Evolutionary conservation across 2,888 invertebrate genomes (phyloP), one percentile per base, ranked within the genome.

Genomic region (Dione vanillae): DNA sequence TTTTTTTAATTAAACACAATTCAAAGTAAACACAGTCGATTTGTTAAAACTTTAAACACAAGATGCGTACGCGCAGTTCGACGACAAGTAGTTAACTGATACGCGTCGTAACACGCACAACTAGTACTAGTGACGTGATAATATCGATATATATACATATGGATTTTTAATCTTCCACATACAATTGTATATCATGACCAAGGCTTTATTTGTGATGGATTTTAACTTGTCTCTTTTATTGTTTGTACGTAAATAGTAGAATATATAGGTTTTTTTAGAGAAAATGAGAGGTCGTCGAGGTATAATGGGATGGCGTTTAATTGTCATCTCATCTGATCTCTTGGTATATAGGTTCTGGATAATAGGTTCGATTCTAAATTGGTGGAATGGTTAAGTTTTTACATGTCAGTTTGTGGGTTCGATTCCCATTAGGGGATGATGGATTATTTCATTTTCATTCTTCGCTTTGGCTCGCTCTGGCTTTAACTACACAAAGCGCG

Each of bases 91-190:
- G 67, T 69, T 74, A 69, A 74, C 74, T 74, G 69, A 64, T 69
- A 64, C 59, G 52, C 58, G 47, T 61, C 54, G 52, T 11, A 52
- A 54, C 59, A 72, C 67, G 61, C 72, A 70, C 65, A 51, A 20
- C 45, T 64, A 59, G 58, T 37, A 58, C 65, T 70, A 76, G 76
- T 62, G 76, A 73, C 49, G 73, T 49, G 12, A 52, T 47, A 35
- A 37, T 75, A 65, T 75, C 72, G 76, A 73, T 76, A 73, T 69
- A 67, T 75, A 72, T 67, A 72, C 54, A 3, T 68, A 70, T 74
- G 69, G 72, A 72, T 68, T 65, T 73, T 74, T 72, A 74, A 58
- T 65, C 67, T 70, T 47, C 65, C 72, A 72, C 71, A 67, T 72
- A 70, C 72, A 16, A 9, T 27, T n/a, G 54, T 71, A 52, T 68